Conservation (phyloP, 2,797 vertebrate genomes). For the Melopsittacus undulatus region DNA sequence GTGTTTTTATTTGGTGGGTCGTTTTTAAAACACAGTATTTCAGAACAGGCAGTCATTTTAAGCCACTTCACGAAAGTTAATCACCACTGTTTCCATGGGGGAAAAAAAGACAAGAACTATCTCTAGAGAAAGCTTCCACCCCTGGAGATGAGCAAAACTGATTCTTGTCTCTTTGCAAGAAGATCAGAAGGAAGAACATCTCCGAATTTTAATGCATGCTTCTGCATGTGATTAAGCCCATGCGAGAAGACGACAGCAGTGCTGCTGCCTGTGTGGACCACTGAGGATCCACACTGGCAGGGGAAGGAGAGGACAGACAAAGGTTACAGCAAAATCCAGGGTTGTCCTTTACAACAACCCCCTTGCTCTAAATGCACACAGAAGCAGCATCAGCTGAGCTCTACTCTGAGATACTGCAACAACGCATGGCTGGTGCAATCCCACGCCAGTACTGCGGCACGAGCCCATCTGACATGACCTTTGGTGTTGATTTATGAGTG, state of each 20-base stretch:
- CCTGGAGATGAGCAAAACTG: not conserved
- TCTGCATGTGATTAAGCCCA: not conserved
- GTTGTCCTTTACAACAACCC: not conserved
- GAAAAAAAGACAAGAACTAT: not conserved
- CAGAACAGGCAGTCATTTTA: not conserved
- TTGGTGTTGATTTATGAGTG: not conserved
- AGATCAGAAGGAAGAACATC: not conserved
- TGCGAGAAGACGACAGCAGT: not conserved
- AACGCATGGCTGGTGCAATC: accelerated
- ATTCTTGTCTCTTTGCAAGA: not conserved
- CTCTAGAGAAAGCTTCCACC: not conserved
- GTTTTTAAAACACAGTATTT: not conserved
- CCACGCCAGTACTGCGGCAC: not conserved
- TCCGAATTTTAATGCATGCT: not conserved
- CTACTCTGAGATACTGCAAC: not conserved
- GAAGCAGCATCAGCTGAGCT: not conserved
- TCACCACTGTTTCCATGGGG: not conserved
- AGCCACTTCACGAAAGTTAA: not conserved
- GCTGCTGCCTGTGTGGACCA: not conserved
- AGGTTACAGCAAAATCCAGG: not conserved
- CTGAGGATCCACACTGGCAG: not conserved
- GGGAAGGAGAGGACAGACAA: not conserved
- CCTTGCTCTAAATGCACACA: not conserved
- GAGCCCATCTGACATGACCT: not conserved
- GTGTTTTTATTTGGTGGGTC: not conserved